Base-by-base conservation (phyloP, 2,888 invertebrate species). In the Acronicta alni region DNA sequence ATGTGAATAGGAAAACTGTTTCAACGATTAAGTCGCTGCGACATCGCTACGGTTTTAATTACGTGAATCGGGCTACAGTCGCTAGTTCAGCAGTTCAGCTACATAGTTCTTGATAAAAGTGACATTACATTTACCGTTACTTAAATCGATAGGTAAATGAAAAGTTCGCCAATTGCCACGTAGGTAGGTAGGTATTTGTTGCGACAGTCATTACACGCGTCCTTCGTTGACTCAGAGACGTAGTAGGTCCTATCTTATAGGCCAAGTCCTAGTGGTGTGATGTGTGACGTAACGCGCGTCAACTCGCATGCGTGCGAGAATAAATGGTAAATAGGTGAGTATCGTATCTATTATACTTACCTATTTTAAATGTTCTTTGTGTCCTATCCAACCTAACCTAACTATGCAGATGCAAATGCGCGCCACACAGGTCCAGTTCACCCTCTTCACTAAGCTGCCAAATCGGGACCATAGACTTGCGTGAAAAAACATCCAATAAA, bases 401-500 rank as follows among this genome's bases (percentile, higher is more conserved):
- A 4, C 1, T 1, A 14, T 86, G 84, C 72, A 82, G 81, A 85
- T 84, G 77, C 65, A 81, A 73, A 73, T 75, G 69, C 72, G 71
- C 75, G 71, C 73, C 70, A 66, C 62, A 59, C 61, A 60, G 63
- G 57, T 69, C 66, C 73, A 74, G 64, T 48, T 55, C 26, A 57
- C 57, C 52, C 63, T 30, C 3, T 30, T 30, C 12, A 30, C 12
- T 30, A 0, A 57, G 54, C 63, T 67, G 75, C 76, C 72, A 70
- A 60, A 66, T 62, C 51, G 52, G 67, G 57, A 78, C 62, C 67
- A 63, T 75, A 72, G 70, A 70, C 65, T 67, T 74, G 70, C 65
- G 75, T 79, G 75, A 77, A 70, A 75, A 75, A 69, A 69, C 63
- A 46, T 52, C 59, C 72, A 67, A 37, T 48, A 60, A 56, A 41